A percentile compares a stretch with the other conserved stretches of the same genome.
phyloP scores from a whole-genome alignment of 2,888 invertebrate genomes.

The Thecophora atra region DNA sequence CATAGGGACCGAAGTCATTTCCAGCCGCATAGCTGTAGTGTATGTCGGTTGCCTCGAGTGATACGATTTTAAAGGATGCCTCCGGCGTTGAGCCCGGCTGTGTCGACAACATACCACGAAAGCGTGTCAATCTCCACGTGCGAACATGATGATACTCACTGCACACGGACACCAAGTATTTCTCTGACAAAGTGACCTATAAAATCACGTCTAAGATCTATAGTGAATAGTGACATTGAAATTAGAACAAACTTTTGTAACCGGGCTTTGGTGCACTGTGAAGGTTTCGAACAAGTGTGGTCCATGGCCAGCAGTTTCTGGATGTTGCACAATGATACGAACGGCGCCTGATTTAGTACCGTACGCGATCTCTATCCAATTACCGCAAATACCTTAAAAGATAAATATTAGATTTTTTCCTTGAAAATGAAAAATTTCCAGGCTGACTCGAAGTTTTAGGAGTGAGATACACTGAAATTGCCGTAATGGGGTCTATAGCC shows the following conservation, averaged over 20 bases:
- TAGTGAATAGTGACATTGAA: conserved; percentile 2
- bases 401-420: not conserved
- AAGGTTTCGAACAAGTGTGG: conserved; percentile 98
- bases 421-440: not conserved
- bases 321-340: conserved; percentile 97
- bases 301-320: conserved; percentile 98
- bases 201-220: conserved; percentile 33
- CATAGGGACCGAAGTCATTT: conserved; percentile 89
- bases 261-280: conserved; percentile 95
- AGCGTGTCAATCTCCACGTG: conserved; percentile 96
- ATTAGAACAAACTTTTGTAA: conserved; percentile 78
- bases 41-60: conserved; percentile 71
- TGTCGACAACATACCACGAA: conserved; percentile 98
- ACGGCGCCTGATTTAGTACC: conserved; percentile 96
- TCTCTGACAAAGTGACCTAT: conserved; percentile 91
- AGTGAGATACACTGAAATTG: conserved; percentile 98
- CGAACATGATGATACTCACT: conserved; percentile 98
- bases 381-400: conserved; percentile 86
- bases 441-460: conserved; percentile 97
- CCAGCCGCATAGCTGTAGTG: conserved; percentile 72
- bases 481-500: conserved; percentile 93
- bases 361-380: conserved; percentile 99
- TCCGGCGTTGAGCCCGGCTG: conserved; percentile 98
- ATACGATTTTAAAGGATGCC: conserved; percentile 86
- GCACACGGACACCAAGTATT: conserved; percentile 94